Conservation (phyloP, 2,113 vertebrate species). For the Tiliqua scincoides region DNA sequence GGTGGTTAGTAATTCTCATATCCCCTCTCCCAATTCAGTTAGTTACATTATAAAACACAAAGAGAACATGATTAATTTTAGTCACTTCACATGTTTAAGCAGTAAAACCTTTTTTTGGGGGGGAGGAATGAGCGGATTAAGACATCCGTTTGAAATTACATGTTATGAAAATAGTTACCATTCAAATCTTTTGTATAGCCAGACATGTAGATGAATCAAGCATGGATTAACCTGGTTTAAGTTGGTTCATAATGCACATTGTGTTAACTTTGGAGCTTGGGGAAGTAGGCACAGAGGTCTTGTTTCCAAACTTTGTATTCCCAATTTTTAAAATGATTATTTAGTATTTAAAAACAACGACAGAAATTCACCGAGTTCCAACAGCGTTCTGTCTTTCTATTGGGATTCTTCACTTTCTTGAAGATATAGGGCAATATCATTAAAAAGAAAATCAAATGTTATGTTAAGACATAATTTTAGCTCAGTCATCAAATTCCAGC, state of each 20-base stretch:
- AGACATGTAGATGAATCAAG: conserved; percentile 25
- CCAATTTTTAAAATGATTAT: conserved; percentile 22
- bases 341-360: neutral
- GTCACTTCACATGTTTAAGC: conserved; percentile 1
- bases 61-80: conserved; percentile 22
- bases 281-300: conserved; percentile 17
- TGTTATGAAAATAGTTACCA: conserved; percentile 31
- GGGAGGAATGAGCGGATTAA: conserved; percentile 23
- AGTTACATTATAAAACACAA: conserved; percentile 2
- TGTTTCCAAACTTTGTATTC: conserved; percentile 4
- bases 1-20: neutral
- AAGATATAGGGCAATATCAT: too few relatives aligned
- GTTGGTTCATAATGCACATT: neutral
- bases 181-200: conserved; percentile 31
- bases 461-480: neutral
- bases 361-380: neutral
- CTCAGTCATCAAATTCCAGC: neutral
- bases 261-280: conserved; percentile 11
- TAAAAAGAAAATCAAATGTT: too few relatives aligned
- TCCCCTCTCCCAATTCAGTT: neutral
- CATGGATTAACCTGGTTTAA: conserved; percentile 54
- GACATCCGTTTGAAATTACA: conserved; percentile 21
- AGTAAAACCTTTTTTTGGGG: neutral
- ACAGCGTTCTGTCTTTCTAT: neutral
- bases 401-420: too few relatives aligned